These are phyloP conservation scores for Nymphalis io DNA, from an alignment of 1,140 invertebrate species.

Conservation along the genomic window DNA sequence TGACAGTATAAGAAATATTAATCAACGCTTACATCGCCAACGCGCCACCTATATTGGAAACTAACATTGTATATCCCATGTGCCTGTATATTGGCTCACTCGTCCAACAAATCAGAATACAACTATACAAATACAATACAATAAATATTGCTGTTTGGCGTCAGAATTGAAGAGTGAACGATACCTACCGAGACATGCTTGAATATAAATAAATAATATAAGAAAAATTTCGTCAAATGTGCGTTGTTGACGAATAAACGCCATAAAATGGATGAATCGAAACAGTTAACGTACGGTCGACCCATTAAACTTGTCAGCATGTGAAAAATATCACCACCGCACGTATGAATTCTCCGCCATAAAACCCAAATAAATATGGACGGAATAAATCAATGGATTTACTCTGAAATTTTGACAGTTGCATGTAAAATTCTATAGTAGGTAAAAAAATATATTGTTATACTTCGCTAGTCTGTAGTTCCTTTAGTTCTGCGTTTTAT, in stretches of 20 bases:
- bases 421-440: not conserved
- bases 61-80: too few relatives aligned
- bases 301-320: conserved; percentile 34
- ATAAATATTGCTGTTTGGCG: too few relatives aligned
- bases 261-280: conserved; percentile 30
- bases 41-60: too few relatives aligned
- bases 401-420: not conserved
- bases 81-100: too few relatives aligned
- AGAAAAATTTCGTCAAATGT: conserved; percentile 1
- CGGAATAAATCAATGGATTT: conserved; percentile 21
- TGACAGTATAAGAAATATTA: too few relatives aligned
- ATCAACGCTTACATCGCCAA: too few relatives aligned
- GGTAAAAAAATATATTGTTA: not conserved
- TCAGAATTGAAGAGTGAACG: too few relatives aligned
- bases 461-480: not conserved
- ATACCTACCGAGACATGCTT: too few relatives aligned
- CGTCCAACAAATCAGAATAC: too few relatives aligned
- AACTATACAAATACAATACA: too few relatives aligned
- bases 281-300: conserved; percentile 30
- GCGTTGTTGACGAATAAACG: conserved; percentile 25
- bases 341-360: conserved; percentile 22
- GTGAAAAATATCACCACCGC: conserved; percentile 27
- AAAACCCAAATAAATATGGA: conserved; percentile 26
- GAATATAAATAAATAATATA: too few relatives aligned
- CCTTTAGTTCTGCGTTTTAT: too few relatives aligned